A percentile compares a stretch with the other conserved stretches of the same genome.
These are phyloP conservation scores for Sarcophaga subvicina DNA, from an alignment of 2,888 invertebrate genomes.

Conservation along the genomic window DNA sequence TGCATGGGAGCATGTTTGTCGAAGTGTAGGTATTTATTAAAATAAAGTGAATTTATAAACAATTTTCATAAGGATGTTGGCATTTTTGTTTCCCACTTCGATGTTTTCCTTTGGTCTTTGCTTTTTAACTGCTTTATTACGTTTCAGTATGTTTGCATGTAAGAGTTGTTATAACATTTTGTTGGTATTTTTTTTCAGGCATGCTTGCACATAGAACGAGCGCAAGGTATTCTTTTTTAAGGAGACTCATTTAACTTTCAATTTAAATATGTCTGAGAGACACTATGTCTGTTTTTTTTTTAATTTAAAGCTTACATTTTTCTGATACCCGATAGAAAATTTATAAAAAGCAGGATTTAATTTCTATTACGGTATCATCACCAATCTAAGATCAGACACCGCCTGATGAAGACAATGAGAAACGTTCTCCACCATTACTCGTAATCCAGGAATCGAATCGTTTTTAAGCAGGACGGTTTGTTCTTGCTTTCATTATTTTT, in stretches of 20 bases:
- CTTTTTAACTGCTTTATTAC: not conserved
- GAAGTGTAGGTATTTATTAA: not conserved
- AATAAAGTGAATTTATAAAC: constrained; percentile 43
- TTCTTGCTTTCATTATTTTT: too few species aligned
- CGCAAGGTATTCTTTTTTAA: not conserved
- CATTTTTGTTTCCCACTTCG: not conserved
- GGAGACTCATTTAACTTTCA: too few species aligned
- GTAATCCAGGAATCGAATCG: too few species aligned
- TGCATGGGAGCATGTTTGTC: not conserved
- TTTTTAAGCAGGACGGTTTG: too few species aligned
- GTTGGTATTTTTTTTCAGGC: not conserved
- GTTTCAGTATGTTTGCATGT: not conserved
- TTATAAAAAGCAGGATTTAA: not conserved
- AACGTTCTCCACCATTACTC: too few species aligned
- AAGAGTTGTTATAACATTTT: too few species aligned
- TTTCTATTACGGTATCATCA: too few species aligned
- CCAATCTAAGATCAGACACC: too few species aligned
- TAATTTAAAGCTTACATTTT: not conserved
- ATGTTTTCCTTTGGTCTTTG: not conserved
- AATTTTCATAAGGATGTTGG: constrained; percentile 52
- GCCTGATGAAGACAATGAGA: too few species aligned
- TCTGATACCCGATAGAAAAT: not conserved
- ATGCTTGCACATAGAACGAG: not conserved
- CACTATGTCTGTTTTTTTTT: too few species aligned
- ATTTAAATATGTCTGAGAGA: too few species aligned